A percentile compares a stretch with the other conserved stretches of the same genome.
phyloP scores from a whole-genome alignment of 1,140 invertebrate species.

The Bombus haemorrhoidalis region DNA sequence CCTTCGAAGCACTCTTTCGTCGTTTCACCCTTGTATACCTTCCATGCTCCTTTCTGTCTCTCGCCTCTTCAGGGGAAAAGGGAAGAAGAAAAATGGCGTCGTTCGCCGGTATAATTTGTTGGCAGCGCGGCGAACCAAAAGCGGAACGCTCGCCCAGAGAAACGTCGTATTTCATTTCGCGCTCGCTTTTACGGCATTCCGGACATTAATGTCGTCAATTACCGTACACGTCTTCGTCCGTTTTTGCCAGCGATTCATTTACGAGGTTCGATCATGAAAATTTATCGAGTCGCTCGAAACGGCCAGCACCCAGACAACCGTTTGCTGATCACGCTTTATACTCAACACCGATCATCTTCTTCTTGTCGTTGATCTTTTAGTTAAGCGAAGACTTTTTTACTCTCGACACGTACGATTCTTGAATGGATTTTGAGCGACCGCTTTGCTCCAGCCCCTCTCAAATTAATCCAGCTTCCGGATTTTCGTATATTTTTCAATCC shows the following conservation, averaged over 20 bases:
- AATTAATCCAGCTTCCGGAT: too few species aligned
- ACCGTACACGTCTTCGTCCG: conserved; percentile 44
- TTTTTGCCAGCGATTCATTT: conserved; percentile 46
- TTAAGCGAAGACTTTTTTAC: background rate
- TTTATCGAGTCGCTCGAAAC: conserved; percentile 31
- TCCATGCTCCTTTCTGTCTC: background rate
- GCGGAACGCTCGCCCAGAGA: conserved; percentile 15
- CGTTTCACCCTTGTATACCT: background rate
- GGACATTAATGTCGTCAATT: conserved; percentile 45
- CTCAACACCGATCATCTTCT: background rate
- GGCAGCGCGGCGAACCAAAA: conserved; percentile 39
- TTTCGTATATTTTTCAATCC: too few species aligned
- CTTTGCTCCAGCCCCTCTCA: too few species aligned
- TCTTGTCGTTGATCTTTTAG: background rate
- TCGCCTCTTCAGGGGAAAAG: background rate
- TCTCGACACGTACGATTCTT: background rate
- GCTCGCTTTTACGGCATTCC: conserved; percentile 44
- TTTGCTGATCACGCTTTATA: background rate
- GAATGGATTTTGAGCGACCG: too few species aligned
- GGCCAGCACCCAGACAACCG: too few species aligned
- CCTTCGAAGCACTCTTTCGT: background rate
- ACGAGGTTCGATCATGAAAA: conserved; percentile 47
- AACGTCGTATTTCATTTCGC: conserved; percentile 51
- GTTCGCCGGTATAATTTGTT: conserved; percentile 51
- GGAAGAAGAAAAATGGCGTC: conserved; percentile 22